phyloP scores from a whole-genome alignment of 2,888 invertebrate genomes.

The Drosophila mettleri region DNA sequence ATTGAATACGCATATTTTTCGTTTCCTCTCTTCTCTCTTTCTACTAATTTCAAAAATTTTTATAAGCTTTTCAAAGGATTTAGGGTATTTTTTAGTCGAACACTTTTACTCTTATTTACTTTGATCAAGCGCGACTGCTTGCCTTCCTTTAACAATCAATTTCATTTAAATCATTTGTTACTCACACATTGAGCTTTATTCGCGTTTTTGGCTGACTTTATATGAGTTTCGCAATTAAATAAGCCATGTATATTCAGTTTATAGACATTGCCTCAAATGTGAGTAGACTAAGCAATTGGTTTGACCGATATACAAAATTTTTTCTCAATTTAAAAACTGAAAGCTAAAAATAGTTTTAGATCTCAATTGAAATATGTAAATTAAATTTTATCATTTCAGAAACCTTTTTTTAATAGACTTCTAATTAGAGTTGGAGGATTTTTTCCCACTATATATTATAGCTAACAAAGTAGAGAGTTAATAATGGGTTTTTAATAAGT shows the following conservation, averaged over 20 bases:
- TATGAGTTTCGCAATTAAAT: not conserved
- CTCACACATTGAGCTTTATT: not conserved
- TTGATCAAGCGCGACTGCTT: not conserved
- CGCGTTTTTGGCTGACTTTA: not conserved
- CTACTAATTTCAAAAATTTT: no score
- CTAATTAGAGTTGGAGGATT: no score
- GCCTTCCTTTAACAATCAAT: conserved; percentile 1
- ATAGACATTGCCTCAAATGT: conserved; percentile 4
- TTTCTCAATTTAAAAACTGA: conserved; percentile 1
- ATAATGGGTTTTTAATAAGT: conserved; percentile 10
- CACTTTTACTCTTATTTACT: not conserved
- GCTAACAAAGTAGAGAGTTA: not conserved
- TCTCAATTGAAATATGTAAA: not conserved
- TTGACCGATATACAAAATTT: not conserved
- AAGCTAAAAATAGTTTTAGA: not conserved
- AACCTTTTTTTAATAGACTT: not conserved
- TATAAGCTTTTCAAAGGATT: no score
- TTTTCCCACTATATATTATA: not conserved
- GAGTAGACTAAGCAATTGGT: conserved; percentile 1
- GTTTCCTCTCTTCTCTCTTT: no score
- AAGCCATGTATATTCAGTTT: not conserved
- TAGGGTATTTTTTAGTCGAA: no score
- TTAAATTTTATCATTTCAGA: not conserved
- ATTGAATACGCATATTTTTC: no score
- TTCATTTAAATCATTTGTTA: not conserved